These are phyloP conservation scores for Poeciliopsis occidentalis DNA, from an alignment of 2,113 vertebrate genomes.

Conservation along the genomic window DNA sequence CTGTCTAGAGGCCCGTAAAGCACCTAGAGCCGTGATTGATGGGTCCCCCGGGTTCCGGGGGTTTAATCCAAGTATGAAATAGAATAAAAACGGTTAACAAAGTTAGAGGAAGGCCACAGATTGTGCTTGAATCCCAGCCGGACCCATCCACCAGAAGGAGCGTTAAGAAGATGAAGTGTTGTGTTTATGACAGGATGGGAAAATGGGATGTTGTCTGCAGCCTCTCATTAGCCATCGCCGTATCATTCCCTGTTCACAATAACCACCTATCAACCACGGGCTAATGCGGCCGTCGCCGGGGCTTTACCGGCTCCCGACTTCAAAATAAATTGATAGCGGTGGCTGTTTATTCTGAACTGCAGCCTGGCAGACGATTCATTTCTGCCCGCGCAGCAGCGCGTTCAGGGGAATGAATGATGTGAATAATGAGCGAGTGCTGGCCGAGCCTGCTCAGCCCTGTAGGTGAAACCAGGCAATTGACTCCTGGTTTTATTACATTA, in stretches of 20 bases:
- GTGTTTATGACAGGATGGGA: constrained; percentile 32
- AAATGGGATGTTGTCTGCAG: constrained; percentile 51
- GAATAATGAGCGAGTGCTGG: constrained; percentile 54
- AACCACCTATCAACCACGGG: constrained; percentile 63
- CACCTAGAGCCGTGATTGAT: not conserved
- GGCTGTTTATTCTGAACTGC: constrained; percentile 54
- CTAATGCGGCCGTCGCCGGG: constrained; percentile 48
- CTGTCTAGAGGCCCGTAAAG: not conserved
- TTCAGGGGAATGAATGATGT: constrained; percentile 48
- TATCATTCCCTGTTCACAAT: constrained; percentile 43
- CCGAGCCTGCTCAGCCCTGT: constrained; percentile 34
- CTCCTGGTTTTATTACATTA: constrained; percentile 35
- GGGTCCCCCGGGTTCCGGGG: constrained; percentile 16
- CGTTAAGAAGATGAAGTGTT: constrained; percentile 56
- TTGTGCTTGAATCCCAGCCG: constrained; percentile 44
- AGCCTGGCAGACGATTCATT: constrained; percentile 54
- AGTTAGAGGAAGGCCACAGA: constrained; percentile 33
- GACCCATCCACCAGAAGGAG: constrained; percentile 42
- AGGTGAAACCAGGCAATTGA: constrained; percentile 58
- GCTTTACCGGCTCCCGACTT: constrained; percentile 23
- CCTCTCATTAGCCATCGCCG: constrained; percentile 33
- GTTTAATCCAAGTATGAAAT: constrained; percentile 24
- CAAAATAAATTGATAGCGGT: constrained; percentile 36
- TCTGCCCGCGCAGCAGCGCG: constrained; percentile 27
- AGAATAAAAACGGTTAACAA: constrained; percentile 27